Evolutionary conservation across 2,113 vertebrate genomes (phyloP), one percentile per base, ranked within the genome.

Genomic region (Arothron firmamentum): DNA sequence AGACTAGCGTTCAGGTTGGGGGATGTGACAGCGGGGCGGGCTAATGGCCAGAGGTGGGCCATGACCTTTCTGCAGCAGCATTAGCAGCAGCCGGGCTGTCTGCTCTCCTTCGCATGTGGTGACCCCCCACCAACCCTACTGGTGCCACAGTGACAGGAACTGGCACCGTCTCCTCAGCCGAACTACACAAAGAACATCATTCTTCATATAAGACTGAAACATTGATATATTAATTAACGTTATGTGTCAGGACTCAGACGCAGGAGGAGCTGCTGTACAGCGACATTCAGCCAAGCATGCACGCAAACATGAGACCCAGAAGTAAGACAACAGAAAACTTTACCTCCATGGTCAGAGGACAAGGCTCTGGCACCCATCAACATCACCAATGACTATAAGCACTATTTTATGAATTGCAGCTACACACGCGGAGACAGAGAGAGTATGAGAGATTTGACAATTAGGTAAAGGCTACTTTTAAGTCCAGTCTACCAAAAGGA

Each of bases 151-250:
- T 66, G 79, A 86, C 82, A 86, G 78, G 79, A 65, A 67, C 73
- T 55, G 78, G 73, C 63, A 41, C 54, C 72, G 79, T 74, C 88
- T 83, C 81, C 52, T 88, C 82, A 70, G 65, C 73, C 73, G 72
- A 66, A 77, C 80, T 77, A 87, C 75, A 59, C 52, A 65, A 68
- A 77, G 51, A 54, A 53, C 55, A 31, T 61, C 70, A 70, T 66
- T 43, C 79, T 84, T 85, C 65, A 85, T 82, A 82, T 85, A 60
- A 49, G 66, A 55, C 75, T 87, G 81, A 85, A 8, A 58, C 67
- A 62, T 64, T 83, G 81, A 87, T 87, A 88, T 87, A 84, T 86
- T 88, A 79, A 90, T 86, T 75, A 87, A 70, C 41, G 18, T 5
- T 68, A 56, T 59, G 64, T 21, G 66, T 23, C 62, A 55, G 60